Evolutionary conservation across 2,888 invertebrate genomes (phyloP).

Genomic region (Pyrochroa serraticornis): DNA sequence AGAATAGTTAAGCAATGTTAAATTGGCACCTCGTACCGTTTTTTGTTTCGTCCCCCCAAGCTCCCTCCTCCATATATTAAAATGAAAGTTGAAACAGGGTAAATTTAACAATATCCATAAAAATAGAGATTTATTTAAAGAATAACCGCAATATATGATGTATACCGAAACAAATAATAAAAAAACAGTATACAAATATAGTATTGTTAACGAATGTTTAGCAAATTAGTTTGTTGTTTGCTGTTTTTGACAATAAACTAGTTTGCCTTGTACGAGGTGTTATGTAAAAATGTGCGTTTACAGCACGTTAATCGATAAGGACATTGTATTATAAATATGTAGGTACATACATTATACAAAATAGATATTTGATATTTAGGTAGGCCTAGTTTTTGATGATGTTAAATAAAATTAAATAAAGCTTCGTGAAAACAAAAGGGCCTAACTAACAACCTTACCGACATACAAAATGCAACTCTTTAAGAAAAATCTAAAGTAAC

Average conservation of each 20-base stretch:
- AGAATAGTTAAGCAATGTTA: slow-evolving; percentile 43
- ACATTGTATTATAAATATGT: slow-evolving; percentile 56
- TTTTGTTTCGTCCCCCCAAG: slow-evolving; percentile 26
- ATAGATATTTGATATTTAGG: slow-evolving; percentile 60
- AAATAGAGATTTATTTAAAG: slow-evolving; percentile 50
- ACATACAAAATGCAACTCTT: neutral
- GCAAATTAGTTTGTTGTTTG: slow-evolving; percentile 30
- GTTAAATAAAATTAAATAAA: slow-evolving; percentile 59
- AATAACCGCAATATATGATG: slow-evolving; percentile 35
- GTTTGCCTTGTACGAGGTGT: slow-evolving; percentile 52
- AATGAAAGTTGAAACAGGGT: slow-evolving; percentile 51
- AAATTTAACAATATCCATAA: slow-evolving; percentile 54
- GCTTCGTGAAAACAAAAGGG: slow-evolving; percentile 53
- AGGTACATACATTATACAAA: slow-evolving; percentile 54
- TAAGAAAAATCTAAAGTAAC: neutral
- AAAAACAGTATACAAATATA: slow-evolving; percentile 40
- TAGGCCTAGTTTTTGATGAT: slow-evolving; percentile 60
- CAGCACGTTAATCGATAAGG: slow-evolving; percentile 41
- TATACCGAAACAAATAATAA: slow-evolving; percentile 45
- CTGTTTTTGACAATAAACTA: slow-evolving; percentile 17
- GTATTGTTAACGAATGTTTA: slow-evolving; percentile 26
- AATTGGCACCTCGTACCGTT: slow-evolving; percentile 54
- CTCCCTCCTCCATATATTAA: slow-evolving; percentile 5
- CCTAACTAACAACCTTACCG: neutral
- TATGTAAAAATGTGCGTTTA: slow-evolving; percentile 36